Base-by-base conservation (phyloP, 2,113 vertebrate species). In the Charadrius vociferus region DNA sequence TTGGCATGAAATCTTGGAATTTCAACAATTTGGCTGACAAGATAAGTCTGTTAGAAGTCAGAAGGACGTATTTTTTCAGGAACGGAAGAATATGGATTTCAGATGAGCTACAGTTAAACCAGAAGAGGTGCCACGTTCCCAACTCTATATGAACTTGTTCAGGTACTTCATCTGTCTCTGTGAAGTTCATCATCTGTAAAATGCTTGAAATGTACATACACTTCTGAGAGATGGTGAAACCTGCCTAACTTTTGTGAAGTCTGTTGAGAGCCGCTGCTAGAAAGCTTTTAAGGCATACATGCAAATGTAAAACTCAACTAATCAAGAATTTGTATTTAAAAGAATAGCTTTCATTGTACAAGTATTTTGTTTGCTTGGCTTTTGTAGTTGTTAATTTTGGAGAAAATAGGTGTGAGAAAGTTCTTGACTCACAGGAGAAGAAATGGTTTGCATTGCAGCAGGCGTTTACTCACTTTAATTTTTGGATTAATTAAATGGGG, bases 331-430 rank as follows among this genome's bases (percentile, higher is more conserved):
- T 88, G 18, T 91, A 41, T 91, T 88, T 95, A 61, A 78, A 95
- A 86, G 27, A 74, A 77, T 8, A 50, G 10, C n/a, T 91, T 86
- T 94, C n/a, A 8, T 78, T 84, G n/a, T 50, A 24, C 47, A 14
- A 22, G 13, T 91, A 30, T 67, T 96, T 93, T 87, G 56, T 91
- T 87, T 93, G 37, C 73, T 85, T 50, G 65, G 47, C 78, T 94
- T 96, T 71, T 87, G 56, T 78, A 86, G 50, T 63, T 29, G 2
- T 75, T 94, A 88, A 81, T 95, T 94, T 94, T 13, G 32, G 61
- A 6, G 3, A 83, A 79, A 87, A 93, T 36, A 94, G 15, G 37
- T 95, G 84, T 94, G 96, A 96, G 91, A 89, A 86, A 91, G 65
- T 89, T 89, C 73, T 91, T 94, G 68, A 95, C 63, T 95, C 94